phyloP scores from a whole-genome alignment of 2,113 vertebrate species.

The Lampris incognitus region DNA sequence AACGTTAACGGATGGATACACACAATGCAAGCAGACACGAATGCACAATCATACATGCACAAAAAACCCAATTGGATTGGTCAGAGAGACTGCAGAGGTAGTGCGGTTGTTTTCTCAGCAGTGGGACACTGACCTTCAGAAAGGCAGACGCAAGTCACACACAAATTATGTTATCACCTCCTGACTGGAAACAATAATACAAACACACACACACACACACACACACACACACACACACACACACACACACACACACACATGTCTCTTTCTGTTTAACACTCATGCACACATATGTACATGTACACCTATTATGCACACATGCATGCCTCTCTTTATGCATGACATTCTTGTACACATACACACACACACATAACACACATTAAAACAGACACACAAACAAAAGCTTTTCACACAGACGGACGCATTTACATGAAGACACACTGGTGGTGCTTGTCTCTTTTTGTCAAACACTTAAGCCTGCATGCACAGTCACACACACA shows the following conservation, averaged over 20 bases:
- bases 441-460: background rate
- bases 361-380: background rate
- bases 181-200: background rate
- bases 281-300: background rate
- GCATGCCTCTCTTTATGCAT: too few relatives aligned
- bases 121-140: conserved; percentile 8
- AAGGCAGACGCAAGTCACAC: background rate
- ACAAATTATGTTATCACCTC: too few relatives aligned
- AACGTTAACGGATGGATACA: background rate
- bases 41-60: background rate
- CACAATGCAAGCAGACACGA: conserved; percentile 4
- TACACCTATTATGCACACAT: background rate
- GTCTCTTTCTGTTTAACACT: too few relatives aligned
- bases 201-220: background rate
- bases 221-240: background rate
- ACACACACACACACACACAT: conserved; percentile 9
- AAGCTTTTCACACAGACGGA: background rate
- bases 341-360: background rate
- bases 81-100: conserved; percentile 2
- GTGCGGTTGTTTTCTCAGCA: conserved; percentile 8
- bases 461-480: background rate
- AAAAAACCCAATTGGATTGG: too few relatives aligned
- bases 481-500: too few relatives aligned
- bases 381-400: background rate
- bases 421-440: background rate